Evolutionary conservation across 2,113 vertebrate species (phyloP), one percentile per base, ranked within the genome.

Genomic region (Nettapus auritus): DNA sequence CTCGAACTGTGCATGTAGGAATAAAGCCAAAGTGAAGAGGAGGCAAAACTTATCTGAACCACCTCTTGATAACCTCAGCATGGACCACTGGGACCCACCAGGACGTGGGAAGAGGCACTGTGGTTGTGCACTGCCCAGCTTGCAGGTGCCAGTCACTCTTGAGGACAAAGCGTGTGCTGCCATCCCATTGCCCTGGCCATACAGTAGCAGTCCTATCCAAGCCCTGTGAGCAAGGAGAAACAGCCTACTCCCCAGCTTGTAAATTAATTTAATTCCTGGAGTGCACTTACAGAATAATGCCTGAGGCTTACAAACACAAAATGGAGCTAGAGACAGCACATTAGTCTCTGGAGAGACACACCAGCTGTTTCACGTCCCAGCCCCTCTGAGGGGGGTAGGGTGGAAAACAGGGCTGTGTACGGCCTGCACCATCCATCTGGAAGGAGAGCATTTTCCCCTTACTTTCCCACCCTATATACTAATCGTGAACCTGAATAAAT

Each of bases 211-310:
- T 82, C 90, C 92, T 89, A 48, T 69, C 76, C 83, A 34, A 86
- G 83, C 88, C 80, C 33, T 85, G 70, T 96, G 97, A 93, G 71
- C 81, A 90, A 94, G 94, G 62, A 96, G 67, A 74, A 94, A 86
- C 6, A 86, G 74, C 2, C 0, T 94, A 83, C 80, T 94, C 89
- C 83, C 94, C 89, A 81, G 82, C 83, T 91, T 97, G 90, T 93
- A 96, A 96, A 95, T 95, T 92, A 94, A 97, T 92, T 95, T 90
- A 85, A 88, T 94, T 95, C 92, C 96, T 96, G 78, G 83, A 96
- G 86, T 87, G 92, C 78, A 93, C 36, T 90, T 94, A 91, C 36
- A 91, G 92, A 83, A 84, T 92, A 94, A 94, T 59, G 89, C 92
- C 94, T 86, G 53, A 84, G 92, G 94, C 89, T 96, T 87, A 55